Conservation (phyloP, 2,888 invertebrate species). For the Melieria picta region DNA sequence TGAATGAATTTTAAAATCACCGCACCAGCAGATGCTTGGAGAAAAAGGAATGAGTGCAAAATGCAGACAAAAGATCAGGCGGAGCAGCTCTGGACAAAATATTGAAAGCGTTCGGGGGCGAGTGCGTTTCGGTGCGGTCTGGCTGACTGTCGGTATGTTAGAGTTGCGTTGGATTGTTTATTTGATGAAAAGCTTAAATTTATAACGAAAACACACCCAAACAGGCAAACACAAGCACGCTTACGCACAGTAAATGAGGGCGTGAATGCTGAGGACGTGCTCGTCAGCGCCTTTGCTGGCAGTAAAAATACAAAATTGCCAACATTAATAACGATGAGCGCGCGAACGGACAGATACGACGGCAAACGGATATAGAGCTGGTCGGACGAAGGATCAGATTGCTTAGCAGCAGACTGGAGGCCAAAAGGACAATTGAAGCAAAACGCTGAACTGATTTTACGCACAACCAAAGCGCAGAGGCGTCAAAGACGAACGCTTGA, state of each 20-base stretch:
- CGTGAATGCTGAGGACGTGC: neutral
- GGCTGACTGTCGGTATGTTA: neutral
- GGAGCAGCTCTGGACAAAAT: neutral
- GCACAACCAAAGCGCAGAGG: neutral
- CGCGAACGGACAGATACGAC: neutral
- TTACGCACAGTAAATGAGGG: neutral
- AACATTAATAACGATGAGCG: conserved; percentile 5
- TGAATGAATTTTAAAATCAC: conserved; percentile 24
- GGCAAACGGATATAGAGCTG: neutral
- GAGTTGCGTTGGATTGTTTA: conserved; percentile 7
- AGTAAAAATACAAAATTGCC: conserved; percentile 11
- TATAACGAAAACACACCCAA: neutral
- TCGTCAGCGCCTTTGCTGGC: neutral
- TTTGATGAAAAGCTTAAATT: conserved; percentile 13
- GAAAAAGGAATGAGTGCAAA: neutral
- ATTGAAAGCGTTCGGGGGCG: neutral
- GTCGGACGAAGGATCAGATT: neutral
- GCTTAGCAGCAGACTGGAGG: neutral
- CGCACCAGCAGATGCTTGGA: neutral
- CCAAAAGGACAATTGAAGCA: neutral
- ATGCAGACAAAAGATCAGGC: neutral
- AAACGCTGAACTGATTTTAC: neutral
- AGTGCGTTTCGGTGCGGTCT: neutral
- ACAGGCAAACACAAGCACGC: neutral
- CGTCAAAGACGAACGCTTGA: neutral